A percentile compares a stretch with the other conserved stretches of the same genome.
Evolutionary conservation across 2,888 invertebrate genomes (phyloP).

Genomic region (Hypena proboscidalis): DNA sequence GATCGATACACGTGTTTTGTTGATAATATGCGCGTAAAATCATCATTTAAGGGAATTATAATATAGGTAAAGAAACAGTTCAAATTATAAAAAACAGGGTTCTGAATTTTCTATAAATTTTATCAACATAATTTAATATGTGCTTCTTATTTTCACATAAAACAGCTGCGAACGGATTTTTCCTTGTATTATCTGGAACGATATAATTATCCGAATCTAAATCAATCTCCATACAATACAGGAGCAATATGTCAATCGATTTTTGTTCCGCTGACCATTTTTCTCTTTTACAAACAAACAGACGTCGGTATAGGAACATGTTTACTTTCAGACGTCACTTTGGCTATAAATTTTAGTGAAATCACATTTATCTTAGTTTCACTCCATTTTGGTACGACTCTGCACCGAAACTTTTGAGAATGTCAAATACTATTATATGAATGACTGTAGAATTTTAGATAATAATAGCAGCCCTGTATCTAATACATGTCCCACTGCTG

Average conservation of each 20-base stretch:
- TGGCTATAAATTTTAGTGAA: conserved; percentile 56
- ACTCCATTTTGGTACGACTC: conserved; percentile 29
- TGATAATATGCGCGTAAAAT: no score
- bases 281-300: conserved; percentile 70
- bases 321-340: conserved; percentile 68
- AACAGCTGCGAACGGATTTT: conserved; percentile 37
- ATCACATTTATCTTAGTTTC: conserved; percentile 52
- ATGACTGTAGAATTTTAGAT: no score
- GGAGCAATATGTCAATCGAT: conserved; percentile 72
- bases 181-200: conserved; percentile 25
- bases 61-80: no score
- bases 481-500: no score
- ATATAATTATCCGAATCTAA: conserved; percentile 59
- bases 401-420: conserved; percentile 7
- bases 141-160: no score
- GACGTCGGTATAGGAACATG: conserved; percentile 61
- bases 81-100: no score
- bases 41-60: no score
- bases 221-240: conserved; percentile 67
- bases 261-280: conserved; percentile 66
- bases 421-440: conserved; percentile 21
- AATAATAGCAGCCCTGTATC: no score
- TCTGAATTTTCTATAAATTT: no score
- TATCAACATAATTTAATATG: no score
- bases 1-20: no score